These are phyloP conservation scores for Polyodon spathula DNA, from an alignment of 2,113 vertebrate species.

Conservation along the genomic window DNA sequence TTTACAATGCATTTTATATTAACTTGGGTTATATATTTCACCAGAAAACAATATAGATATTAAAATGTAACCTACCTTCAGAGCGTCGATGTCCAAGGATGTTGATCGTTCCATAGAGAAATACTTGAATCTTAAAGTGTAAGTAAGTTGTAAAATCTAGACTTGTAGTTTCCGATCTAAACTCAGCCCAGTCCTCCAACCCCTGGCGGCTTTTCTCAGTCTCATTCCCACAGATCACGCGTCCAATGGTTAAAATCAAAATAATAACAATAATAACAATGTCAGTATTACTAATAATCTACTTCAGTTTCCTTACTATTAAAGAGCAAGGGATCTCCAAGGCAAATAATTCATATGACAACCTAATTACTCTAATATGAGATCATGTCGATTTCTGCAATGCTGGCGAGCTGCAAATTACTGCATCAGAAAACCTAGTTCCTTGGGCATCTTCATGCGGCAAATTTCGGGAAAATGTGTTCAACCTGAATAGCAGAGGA, in stretches of 20 bases:
- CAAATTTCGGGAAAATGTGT: conserved; percentile 54
- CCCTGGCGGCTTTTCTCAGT: conserved; percentile 48
- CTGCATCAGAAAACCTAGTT: conserved; percentile 54
- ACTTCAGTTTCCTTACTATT: conserved; percentile 35
- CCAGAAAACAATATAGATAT: no score
- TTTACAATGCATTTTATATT: no score
- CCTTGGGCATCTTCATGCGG: conserved; percentile 63
- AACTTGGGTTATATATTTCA: no score
- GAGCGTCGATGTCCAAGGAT: conserved; percentile 60
- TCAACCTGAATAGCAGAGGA: conserved; percentile 33
- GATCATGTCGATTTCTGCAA: conserved; percentile 47
- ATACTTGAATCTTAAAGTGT: conserved; percentile 31
- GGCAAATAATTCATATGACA: conserved; percentile 23
- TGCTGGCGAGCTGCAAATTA: conserved; percentile 40
- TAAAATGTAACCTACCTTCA: conserved; percentile 64
- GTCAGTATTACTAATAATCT: no score
- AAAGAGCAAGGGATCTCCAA: conserved; percentile 48
- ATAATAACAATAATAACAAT: conserved; percentile 34
- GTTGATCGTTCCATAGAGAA: conserved; percentile 59
- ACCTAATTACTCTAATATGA: conserved; percentile 29
- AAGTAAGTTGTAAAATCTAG: conserved; percentile 50
- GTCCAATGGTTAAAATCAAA: conserved; percentile 35
- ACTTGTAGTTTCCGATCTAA: conserved; percentile 51
- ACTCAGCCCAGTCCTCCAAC: conserved; percentile 61
- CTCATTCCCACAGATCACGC: conserved; percentile 63